phyloP scores from a whole-genome alignment of 2,888 invertebrate species.

The Orchestes rusci region DNA sequence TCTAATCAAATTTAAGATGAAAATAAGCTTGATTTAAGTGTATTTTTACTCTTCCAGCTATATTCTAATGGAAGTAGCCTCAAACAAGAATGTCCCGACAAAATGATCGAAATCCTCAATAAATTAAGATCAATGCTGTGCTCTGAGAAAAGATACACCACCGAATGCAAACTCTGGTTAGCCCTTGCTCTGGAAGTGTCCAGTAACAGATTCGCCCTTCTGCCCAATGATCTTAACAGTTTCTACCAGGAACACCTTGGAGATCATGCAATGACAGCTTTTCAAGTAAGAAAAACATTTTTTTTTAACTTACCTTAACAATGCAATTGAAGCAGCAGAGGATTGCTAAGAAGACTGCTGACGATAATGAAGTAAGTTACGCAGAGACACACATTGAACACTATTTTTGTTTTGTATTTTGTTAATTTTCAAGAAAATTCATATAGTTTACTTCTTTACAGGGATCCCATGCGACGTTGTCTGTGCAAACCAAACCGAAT shows the following conservation, averaged over 20 bases:
- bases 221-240: slow-evolving; percentile 38
- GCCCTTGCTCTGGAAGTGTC: slow-evolving; percentile 42
- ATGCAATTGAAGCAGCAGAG: too few relatives aligned
- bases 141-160: slow-evolving; percentile 36
- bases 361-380: too few relatives aligned
- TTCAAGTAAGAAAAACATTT: slow-evolving; percentile 35
- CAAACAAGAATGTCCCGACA: slow-evolving; percentile 31
- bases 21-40: too few relatives aligned
- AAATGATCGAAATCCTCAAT: slow-evolving; percentile 37
- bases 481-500: slow-evolving; percentile 37
- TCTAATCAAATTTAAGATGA: too few relatives aligned
- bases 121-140: slow-evolving; percentile 38
- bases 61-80: slow-evolving; percentile 39
- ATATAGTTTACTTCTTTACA: slow-evolving; percentile 22
- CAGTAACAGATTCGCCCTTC: slow-evolving; percentile 37
- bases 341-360: too few relatives aligned
- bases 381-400: too few relatives aligned
- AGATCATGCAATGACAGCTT: slow-evolving; percentile 35
- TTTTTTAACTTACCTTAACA: too few relatives aligned
- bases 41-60: slow-evolving; percentile 38
- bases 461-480: slow-evolving; percentile 34
- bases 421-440: not conserved
- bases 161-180: slow-evolving; percentile 40
- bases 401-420: too few relatives aligned
- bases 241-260: slow-evolving; percentile 42